These are phyloP conservation scores for Microcaecilia unicolor DNA, from an alignment of 2,797 vertebrate species.

Conservation along the genomic window DNA sequence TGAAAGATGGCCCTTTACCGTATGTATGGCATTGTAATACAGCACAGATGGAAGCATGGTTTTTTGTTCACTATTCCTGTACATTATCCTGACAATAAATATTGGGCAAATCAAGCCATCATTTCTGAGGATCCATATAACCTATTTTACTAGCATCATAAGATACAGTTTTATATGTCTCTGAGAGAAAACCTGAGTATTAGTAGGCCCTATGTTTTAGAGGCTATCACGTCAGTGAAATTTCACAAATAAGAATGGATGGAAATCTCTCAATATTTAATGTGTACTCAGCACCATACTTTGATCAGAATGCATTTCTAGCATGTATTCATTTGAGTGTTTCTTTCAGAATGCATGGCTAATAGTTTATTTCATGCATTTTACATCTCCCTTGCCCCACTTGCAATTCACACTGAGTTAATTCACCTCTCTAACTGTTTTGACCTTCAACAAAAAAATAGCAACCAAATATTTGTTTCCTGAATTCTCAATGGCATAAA, in stretches of 20 bases:
- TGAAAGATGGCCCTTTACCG: constrained; percentile 43
- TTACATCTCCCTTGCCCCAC: too few relatives aligned
- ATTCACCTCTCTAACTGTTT: too few relatives aligned
- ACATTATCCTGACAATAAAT: constrained; percentile 39
- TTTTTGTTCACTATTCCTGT: constrained; percentile 39
- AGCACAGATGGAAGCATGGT: constrained; percentile 47
- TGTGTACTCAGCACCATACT: background rate
- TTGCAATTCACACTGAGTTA: too few relatives aligned
- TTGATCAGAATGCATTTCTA: background rate
- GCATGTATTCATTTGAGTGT: background rate
- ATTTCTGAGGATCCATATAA: constrained; percentile 38
- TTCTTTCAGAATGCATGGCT: background rate
- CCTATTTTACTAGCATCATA: constrained; percentile 40
- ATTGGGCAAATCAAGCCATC: constrained; percentile 42
- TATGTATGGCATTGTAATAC: constrained; percentile 33
- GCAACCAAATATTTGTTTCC: too few relatives aligned
- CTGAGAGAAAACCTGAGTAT: constrained; percentile 25
- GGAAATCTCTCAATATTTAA: constrained; percentile 24
- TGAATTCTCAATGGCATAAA: too few relatives aligned
- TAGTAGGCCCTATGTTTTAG: constrained; percentile 32
- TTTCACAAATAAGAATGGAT: constrained; percentile 25
- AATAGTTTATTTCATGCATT: background rate
- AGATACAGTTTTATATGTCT: constrained; percentile 29
- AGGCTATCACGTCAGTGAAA: constrained; percentile 37
- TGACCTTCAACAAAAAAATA: too few relatives aligned